These are phyloP conservation scores for Virgularia gustaviana DNA, from an alignment of 92 coral and sea anemone species.

Conservation along the genomic window DNA sequence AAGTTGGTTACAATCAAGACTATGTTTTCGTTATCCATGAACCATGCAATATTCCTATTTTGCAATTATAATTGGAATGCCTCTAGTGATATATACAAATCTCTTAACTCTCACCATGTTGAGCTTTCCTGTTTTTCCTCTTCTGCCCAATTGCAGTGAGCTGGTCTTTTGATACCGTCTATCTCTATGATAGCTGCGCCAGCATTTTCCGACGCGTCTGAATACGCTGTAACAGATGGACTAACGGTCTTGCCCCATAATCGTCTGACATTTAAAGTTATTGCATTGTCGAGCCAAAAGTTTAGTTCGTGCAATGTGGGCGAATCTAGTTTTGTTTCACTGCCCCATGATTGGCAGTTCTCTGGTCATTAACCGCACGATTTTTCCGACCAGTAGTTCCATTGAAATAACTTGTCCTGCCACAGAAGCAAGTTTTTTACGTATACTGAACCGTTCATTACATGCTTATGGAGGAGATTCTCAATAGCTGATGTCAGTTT, in stretches of 20 bases:
- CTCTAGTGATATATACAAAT: neutral
- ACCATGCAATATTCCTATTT: neutral
- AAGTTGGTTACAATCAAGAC: neutral
- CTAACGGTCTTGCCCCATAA: neutral
- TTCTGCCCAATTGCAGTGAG: too few relatives aligned
- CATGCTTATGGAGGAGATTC: neutral
- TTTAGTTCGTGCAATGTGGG: constrained; percentile 3
- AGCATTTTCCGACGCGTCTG: neutral
- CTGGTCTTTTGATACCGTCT: neutral
- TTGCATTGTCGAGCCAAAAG: constrained; percentile 9
- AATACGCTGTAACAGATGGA: neutral
- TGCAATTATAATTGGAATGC: neutral
- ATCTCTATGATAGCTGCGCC: neutral
- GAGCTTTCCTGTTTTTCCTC: too few relatives aligned
- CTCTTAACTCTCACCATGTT: neutral
- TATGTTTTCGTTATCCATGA: neutral
- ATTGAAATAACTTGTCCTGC: constrained; percentile 37
- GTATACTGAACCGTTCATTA: neutral
- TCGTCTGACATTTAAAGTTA: neutral
- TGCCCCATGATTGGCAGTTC: neutral
- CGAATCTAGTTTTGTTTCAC: neutral
- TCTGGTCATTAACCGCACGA: constrained; percentile 4
- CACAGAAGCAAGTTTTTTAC: constrained; percentile 24
- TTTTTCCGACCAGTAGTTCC: constrained; percentile 8
- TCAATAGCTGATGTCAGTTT: constrained; percentile 19